These are phyloP conservation scores for Hylaeus anthracinus DNA, from an alignment of 1,140 invertebrate genomes.

Conservation along the genomic window DNA sequence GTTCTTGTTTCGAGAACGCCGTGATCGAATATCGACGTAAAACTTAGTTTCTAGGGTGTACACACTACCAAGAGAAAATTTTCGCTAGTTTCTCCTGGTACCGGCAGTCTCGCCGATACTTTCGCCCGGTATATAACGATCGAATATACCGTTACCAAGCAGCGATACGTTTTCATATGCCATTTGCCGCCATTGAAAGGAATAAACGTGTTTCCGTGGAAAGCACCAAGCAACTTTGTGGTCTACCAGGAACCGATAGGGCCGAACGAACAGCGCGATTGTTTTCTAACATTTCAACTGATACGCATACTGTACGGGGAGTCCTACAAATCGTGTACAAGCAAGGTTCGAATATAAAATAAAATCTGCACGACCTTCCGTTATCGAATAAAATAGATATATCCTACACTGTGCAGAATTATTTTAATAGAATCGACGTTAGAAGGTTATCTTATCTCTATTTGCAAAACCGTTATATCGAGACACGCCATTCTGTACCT, in stretches of 20 bases:
- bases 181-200: background rate
- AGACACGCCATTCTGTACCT: no score
- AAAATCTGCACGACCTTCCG: no score
- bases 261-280: background rate
- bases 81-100: slow-evolving; percentile 62
- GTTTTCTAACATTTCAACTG: background rate
- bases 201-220: background rate
- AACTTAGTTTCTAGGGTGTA: slow-evolving; percentile 48
- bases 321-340: no score
- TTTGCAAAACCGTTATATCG: no score
- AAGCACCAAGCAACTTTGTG: background rate
- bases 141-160: slow-evolving; percentile 53
- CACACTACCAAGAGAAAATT: slow-evolving; percentile 52
- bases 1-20: no score
- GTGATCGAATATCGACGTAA: slow-evolving; percentile 4
- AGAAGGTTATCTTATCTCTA: no score
- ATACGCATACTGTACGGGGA: background rate
- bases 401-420: no score
- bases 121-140: slow-evolving; percentile 54
- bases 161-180: slow-evolving; percentile 17
- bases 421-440: no score
- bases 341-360: no score
- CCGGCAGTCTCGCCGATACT: slow-evolving; percentile 58
- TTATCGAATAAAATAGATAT: no score
- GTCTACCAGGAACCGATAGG: background rate